Percentiles rank a stretch among this genome's conserved stretches.
Evolutionary conservation across 2,888 invertebrate species (phyloP).

Genomic region (Tipula lateralis): DNA sequence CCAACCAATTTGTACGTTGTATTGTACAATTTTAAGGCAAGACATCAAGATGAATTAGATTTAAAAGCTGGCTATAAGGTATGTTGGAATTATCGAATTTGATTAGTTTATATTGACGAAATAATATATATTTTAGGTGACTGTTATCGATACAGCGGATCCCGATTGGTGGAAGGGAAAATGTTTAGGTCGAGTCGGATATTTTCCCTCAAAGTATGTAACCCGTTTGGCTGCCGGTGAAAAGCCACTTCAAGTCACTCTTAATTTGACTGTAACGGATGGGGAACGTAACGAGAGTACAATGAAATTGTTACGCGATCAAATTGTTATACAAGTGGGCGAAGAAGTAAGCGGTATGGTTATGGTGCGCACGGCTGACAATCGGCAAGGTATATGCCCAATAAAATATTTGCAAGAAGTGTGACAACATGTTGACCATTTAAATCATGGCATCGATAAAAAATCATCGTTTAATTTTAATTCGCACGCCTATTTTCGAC

Average conservation of each 20-base stretch:
- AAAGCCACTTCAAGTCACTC: constrained; percentile 83
- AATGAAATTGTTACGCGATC: constrained; percentile 78
- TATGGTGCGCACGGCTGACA: constrained; percentile 87
- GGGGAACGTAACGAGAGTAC: constrained; percentile 63
- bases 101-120: too few relatives aligned
- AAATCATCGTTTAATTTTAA: not conserved
- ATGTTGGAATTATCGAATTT: not conserved
- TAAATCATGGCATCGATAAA: constrained; percentile 43
- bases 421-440: constrained; percentile 61
- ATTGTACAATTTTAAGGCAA: constrained; percentile 89
- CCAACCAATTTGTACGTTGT: constrained; percentile 92
- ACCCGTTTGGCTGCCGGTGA: constrained; percentile 86
- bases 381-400: constrained; percentile 91
- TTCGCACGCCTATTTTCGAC: not conserved
- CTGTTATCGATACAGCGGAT: constrained; percentile 89
- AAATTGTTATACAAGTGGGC: constrained; percentile 85
- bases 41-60: constrained; percentile 90
- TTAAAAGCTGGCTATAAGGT: constrained; percentile 81
- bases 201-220: constrained; percentile 93
- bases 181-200: constrained; percentile 83
- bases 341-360: constrained; percentile 92
- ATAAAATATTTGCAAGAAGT: constrained; percentile 90
- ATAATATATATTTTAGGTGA: constrained; percentile 56
- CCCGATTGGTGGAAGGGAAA: constrained; percentile 98
- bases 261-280: constrained; percentile 80